Evolutionary conservation across 1,140 invertebrate species (phyloP).

Genomic region (Neodiprion lecontei): DNA sequence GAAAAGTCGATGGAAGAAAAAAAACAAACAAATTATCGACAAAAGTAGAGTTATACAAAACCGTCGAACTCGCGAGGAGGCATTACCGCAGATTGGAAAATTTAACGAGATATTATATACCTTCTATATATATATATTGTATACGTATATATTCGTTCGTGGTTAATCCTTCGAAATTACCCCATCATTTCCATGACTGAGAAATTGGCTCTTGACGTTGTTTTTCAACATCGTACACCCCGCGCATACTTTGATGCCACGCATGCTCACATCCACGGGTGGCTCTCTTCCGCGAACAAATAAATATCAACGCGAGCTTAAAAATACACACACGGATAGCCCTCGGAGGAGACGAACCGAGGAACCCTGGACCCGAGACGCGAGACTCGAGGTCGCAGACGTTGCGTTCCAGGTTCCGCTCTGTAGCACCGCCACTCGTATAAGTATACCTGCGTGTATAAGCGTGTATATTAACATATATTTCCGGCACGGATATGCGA

Average conservation of each 20-base stretch:
- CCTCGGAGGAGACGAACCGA: not conserved
- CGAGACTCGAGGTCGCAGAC: constrained; percentile 3
- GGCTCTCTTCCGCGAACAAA: not conserved
- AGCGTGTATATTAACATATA: not conserved
- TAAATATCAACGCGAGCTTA: not conserved
- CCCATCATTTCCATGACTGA: not conserved
- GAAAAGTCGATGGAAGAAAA: no score
- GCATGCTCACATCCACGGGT: not conserved
- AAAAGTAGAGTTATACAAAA: no score
- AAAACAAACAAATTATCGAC: no score
- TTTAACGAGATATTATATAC: not conserved
- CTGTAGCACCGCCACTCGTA: not conserved
- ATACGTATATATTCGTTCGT: not conserved
- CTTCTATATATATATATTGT: not conserved
- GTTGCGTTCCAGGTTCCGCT: not conserved
- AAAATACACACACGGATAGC: not conserved
- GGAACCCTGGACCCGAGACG: not conserved
- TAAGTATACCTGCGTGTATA: not conserved
- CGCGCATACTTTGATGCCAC: not conserved
- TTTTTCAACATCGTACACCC: not conserved
- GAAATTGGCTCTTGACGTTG: not conserved
- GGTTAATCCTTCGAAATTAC: not conserved
- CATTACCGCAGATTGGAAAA: no score
- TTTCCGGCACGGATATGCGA: constrained; percentile 1
- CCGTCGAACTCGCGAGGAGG: no score